phyloP scores from a whole-genome alignment of 2,888 invertebrate genomes.

The Melieria picta region DNA sequence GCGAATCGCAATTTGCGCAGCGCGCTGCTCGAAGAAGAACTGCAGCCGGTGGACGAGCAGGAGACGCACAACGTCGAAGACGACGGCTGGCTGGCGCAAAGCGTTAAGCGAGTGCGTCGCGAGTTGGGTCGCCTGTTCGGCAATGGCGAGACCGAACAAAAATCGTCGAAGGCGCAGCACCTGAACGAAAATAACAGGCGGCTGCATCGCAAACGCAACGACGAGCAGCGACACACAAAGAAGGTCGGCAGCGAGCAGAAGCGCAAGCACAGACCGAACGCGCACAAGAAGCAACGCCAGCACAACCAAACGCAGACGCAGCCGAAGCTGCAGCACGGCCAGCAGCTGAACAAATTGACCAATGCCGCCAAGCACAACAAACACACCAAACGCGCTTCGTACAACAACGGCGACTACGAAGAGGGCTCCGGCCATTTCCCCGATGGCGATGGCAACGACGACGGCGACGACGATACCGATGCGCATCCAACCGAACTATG shows the following conservation, averaged over 20 bases:
- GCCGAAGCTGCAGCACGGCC: conserved; percentile 10
- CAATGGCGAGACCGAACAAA: conserved; percentile 32
- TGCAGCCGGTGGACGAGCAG: conserved; percentile 48
- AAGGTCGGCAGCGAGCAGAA: conserved; percentile 23
- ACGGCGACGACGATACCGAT: conserved; percentile 41
- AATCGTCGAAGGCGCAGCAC: background rate
- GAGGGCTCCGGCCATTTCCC: conserved; percentile 48
- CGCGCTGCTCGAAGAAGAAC: conserved; percentile 54
- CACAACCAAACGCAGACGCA: background rate
- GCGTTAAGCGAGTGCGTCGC: conserved; percentile 59
- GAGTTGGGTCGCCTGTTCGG: conserved; percentile 57
- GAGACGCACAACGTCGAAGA: conserved; percentile 38
- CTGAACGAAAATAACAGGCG: background rate
- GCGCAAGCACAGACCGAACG: background rate
- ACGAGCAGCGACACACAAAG: conserved; percentile 15
- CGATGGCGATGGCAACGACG: conserved; percentile 38
- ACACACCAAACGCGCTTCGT: conserved; percentile 44
- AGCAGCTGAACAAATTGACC: conserved; percentile 27
- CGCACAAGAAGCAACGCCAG: conserved; percentile 27
- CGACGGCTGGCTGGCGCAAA: conserved; percentile 54
- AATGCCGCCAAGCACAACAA: conserved; percentile 24
- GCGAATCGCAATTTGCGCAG: conserved; percentile 47
- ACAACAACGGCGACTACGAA: conserved; percentile 45
- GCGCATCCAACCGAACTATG: conserved; percentile 38
- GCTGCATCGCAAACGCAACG: conserved; percentile 22